Base-by-base conservation (phyloP, 2,113 vertebrate species). In the Marcusenius ussheri region DNA sequence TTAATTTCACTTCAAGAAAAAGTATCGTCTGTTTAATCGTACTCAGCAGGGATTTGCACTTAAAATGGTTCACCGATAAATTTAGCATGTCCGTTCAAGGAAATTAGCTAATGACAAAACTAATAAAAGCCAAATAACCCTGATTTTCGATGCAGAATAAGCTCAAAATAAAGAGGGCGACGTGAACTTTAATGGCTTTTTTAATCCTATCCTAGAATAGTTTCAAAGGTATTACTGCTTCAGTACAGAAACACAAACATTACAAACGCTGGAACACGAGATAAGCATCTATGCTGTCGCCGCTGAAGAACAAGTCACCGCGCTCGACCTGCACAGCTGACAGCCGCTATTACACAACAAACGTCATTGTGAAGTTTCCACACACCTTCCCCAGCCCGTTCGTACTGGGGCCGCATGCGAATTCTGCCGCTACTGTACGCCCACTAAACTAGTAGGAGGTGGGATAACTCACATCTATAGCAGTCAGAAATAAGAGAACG, bases 41-140 rank as follows among this genome's bases (percentile, higher is more conserved):
- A 80, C 35, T 80, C 74, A 35, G 35, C 31, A 7, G 74, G 74
- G 74, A 80, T 80, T 80, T 80, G 31, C 74, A 80, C 35, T 35
- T 80, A 80, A 80, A 80, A 80, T 80, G 74, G 74, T 80, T 80
- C 74, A 80, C 74, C 19, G 74, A 80, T 42, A 80, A 42, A 80
- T 80, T 80, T 80, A 80, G 74, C 74, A 13, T 80, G 35, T 35
- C 31, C 74, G 35, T 80, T 35, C 74, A 80, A 80, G 74, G 35
- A 80, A 80, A 80, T 80, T 80, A 19, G 74, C 74, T 80, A 80
- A 80, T 39, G 74, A 80, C 74, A 42, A 80, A 80, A 80, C 35
- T 80, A 80, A 80, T 77, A 77, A 77, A 77, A 77, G 74, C 74
- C 74, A 77, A 77, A 77, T 80, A 80, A 80, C 74, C 74, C 74